These are phyloP conservation scores for Avahi laniger DNA, from an alignment of 2,797 vertebrate genomes.

Conservation along the genomic window DNA sequence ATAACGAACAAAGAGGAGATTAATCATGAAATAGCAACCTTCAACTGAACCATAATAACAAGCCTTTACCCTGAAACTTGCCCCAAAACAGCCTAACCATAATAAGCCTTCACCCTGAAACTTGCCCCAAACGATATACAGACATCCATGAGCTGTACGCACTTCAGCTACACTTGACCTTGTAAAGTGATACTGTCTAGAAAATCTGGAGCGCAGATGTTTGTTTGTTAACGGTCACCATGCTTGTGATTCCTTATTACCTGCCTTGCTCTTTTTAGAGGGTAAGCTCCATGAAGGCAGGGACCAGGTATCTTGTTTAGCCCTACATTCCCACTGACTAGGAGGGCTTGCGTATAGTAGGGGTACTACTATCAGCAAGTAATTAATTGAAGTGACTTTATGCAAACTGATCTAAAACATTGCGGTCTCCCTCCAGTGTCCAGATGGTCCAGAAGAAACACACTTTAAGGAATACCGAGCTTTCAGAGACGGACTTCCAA, in stretches of 20 bases:
- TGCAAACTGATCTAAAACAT: neutral
- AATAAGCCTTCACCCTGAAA: neutral
- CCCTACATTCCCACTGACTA: too few species aligned
- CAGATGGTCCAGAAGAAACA: slow-evolving; percentile 1
- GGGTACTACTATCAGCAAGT: neutral
- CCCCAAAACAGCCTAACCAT: neutral
- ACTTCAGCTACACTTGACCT: neutral
- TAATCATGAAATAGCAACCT: slow-evolving; percentile 69
- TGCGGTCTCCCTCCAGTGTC: neutral
- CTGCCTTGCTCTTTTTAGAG: neutral
- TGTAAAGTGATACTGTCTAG: neutral
- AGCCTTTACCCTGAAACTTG: neutral
- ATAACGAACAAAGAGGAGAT: slow-evolving; percentile 73
- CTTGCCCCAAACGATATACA: neutral
- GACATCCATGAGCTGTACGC: neutral
- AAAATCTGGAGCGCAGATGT: neutral
- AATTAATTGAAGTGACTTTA: neutral
- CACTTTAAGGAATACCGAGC: neutral
- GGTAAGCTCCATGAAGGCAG: neutral
- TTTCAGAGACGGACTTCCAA: neutral
- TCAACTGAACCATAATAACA: slow-evolving; percentile 63
- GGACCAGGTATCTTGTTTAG: neutral
- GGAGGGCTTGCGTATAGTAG: neutral
- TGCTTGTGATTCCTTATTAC: neutral
- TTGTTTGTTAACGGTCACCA: fast-evolving